phyloP scores from a whole-genome alignment of 2,113 vertebrate genomes.

The Pelvicachromis taeniatus region DNA sequence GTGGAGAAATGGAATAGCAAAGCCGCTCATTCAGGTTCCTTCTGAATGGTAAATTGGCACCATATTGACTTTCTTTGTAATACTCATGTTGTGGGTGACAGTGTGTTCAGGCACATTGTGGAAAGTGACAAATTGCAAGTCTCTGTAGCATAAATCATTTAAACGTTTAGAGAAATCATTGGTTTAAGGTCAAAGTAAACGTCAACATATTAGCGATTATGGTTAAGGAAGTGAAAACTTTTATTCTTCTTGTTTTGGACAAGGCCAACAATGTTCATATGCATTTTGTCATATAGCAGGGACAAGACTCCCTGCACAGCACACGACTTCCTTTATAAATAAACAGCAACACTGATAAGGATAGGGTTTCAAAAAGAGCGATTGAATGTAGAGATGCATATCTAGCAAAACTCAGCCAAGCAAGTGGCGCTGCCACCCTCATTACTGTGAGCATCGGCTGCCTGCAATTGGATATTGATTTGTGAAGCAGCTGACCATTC shows the following conservation, averaged over 20 bases:
- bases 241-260: not conserved
- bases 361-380: not conserved
- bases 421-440: not conserved
- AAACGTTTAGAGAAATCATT: not conserved
- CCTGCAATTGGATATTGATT: not conserved
- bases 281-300: not conserved
- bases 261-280: not conserved
- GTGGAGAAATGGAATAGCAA: not conserved
- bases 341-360: not conserved
- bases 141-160: not conserved
- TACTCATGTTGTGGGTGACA: not conserved
- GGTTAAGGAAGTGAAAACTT: not conserved
- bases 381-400: not conserved
- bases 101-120: not conserved
- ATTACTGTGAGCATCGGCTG: not conserved
- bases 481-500: not conserved
- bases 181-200: not conserved
- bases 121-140: not conserved
- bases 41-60: not conserved
- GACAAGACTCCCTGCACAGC: not conserved
- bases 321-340: not conserved
- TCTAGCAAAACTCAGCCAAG: not conserved
- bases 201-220: not conserved
- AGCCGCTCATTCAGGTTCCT: not conserved
- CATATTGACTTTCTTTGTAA: not conserved